Percentiles rank a stretch among this genome's conserved stretches.
Evolutionary conservation across 2,797 vertebrate genomes (phyloP).

Genomic region (Cossypha niveicapilla): DNA sequence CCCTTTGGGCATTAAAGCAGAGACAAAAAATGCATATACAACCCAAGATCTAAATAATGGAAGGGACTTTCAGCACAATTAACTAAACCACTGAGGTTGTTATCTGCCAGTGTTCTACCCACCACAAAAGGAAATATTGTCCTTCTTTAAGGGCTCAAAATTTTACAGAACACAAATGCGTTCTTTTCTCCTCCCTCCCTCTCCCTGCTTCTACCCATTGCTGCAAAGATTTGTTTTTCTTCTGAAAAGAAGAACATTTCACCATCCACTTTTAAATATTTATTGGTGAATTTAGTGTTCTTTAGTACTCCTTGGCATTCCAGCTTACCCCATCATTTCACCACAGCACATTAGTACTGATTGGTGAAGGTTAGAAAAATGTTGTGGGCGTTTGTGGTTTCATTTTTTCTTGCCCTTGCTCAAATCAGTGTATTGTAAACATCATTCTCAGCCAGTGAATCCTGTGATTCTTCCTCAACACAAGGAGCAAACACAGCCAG

Average conservation of each 20-base stretch:
- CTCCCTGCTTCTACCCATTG: neutral
- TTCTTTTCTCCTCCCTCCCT: neutral
- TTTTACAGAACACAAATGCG: neutral
- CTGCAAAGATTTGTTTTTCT: neutral
- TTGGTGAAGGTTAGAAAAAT: neutral
- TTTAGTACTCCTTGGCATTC: neutral
- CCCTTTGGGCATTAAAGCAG: neutral
- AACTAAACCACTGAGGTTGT: neutral
- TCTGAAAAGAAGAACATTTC: neutral
- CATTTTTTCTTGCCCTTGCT: neutral
- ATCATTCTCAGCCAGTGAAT: neutral
- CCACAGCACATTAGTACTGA: neutral
- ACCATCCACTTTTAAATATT: neutral
- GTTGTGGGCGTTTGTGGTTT: neutral
- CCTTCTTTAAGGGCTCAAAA: neutral
- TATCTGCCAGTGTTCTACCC: neutral
- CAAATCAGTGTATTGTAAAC: neutral
- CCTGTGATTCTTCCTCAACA: neutral
- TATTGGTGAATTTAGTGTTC: neutral
- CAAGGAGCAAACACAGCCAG: neutral
- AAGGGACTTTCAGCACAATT: neutral
- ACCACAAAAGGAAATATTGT: neutral
- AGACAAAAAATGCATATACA: neutral
- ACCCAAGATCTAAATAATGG: neutral
- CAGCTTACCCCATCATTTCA: neutral